Percentiles rank a stretch among this genome's conserved stretches.
phyloP scores from a whole-genome alignment of 2,888 invertebrate species.

The Zaprionus obscuricornis region DNA sequence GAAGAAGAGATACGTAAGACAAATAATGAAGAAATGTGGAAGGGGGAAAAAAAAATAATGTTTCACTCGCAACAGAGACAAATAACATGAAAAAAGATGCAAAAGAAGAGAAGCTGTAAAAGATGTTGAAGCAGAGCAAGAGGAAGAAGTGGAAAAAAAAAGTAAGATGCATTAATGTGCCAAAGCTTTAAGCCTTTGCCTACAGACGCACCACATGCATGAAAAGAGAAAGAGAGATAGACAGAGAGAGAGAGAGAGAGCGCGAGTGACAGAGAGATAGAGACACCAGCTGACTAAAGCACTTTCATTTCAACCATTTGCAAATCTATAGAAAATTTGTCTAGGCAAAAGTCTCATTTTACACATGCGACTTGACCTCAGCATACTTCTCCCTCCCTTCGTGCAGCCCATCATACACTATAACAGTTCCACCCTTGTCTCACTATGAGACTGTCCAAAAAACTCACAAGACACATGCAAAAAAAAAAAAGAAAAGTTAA shows the following conservation, averaged over 20 bases:
- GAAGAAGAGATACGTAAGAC: slow-evolving; percentile 15
- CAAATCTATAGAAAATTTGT: slow-evolving; percentile 38
- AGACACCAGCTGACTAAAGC: slow-evolving; percentile 16
- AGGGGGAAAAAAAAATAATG: slow-evolving; percentile 10
- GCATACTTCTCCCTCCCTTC: background rate
- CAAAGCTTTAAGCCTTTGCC: slow-evolving; percentile 41
- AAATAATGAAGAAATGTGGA: slow-evolving; percentile 14
- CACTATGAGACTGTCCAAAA: slow-evolving; percentile 2
- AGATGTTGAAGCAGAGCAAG: background rate
- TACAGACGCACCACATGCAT: background rate
- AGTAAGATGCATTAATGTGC: slow-evolving; percentile 42
- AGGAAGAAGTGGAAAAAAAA: slow-evolving; percentile 1
- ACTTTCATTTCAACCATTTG: slow-evolving; percentile 14
- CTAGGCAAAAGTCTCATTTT: slow-evolving; percentile 40
- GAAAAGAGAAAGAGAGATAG: background rate
- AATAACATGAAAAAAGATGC: too few species aligned
- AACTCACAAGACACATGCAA: slow-evolving; percentile 19
- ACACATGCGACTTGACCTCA: slow-evolving; percentile 24
- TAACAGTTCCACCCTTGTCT: background rate
- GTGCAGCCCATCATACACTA: too few species aligned
- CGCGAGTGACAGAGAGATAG: too few species aligned
- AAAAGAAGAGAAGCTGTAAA: too few species aligned
- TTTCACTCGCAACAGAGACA: too few species aligned
- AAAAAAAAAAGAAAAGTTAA: too few species aligned
- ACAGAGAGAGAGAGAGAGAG: too few species aligned